Evolutionary conservation across 2,888 invertebrate genomes (phyloP), one percentile per base, ranked within the genome.

Genomic region (Caenorhabditis sp.): DNA sequence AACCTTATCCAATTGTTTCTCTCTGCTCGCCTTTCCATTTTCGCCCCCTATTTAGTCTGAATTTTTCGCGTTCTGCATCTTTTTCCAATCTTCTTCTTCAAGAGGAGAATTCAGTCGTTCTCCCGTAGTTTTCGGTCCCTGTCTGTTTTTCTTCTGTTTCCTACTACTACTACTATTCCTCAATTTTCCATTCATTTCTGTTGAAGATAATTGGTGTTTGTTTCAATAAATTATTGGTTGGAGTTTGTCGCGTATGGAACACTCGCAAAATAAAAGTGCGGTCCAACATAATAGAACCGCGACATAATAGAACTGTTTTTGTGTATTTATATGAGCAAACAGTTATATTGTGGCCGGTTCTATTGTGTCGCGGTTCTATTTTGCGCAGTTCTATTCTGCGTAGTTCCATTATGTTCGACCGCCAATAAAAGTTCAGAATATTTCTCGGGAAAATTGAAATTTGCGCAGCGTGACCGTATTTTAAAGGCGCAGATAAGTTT

Each of bases 161-260:
- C 56, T 8, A n/a, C 8, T 53, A 30, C 48, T 50, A 39, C 62
- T 52, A 50, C 52, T 62, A 41, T 43, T 41, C 41, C 52, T 20
- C 27, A 22, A 27, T 22, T 45, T 39, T 43, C 26, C 32, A 30
- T 30, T 39, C 20, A 50, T 52, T 32, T 50, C 26, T 58, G 43
- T 68, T 68, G 45, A 55, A 43, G 11, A 39, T 61, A 45, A 20
- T 70, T 61, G 43, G 52, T 71, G 70, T 48, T 53, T 66, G 58
- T 70, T 46, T 66, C 61, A 30, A 55, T 61, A 71, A 71, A 61
- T 71, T 61, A 61, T 70, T 61, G 61, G 55, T 52, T 35, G 4
- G 9, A 5, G 5, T 30, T 30, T 9, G 30, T 9, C 30, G 5
- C 9, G 30, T 6, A 41, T 41, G 41, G 5, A 41, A 15, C 7